phyloP scores from a whole-genome alignment of 2,888 invertebrate genomes.

The Drosophila robusta region DNA sequence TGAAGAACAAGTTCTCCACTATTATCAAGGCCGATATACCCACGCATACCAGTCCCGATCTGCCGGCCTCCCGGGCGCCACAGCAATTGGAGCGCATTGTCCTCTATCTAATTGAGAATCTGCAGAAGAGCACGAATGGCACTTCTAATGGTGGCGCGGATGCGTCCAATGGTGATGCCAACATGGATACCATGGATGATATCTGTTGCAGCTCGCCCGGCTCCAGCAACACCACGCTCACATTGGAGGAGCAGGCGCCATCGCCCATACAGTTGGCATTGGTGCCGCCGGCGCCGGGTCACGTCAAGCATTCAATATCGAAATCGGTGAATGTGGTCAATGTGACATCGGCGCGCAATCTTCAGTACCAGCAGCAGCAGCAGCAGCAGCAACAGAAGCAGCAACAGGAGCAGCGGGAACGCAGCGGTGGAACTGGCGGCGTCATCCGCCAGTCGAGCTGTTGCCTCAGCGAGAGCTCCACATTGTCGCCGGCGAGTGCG shows the following conservation, averaged over 20 bases:
- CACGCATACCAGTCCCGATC: slow-evolving; percentile 80
- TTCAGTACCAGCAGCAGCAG: slow-evolving; percentile 69
- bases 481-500: slow-evolving; percentile 65
- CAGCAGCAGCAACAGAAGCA: slow-evolving; percentile 42
- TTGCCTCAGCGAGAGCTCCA: slow-evolving; percentile 63
- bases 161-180: slow-evolving; percentile 8
- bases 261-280: slow-evolving; percentile 80
- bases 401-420: slow-evolving; percentile 16
- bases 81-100: slow-evolving; percentile 90
- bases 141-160: slow-evolving; percentile 36
- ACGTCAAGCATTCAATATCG: slow-evolving; percentile 84
- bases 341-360: slow-evolving; percentile 80
- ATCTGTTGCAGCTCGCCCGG: slow-evolving; percentile 50
- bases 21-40: slow-evolving; percentile 87
- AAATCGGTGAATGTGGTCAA: slow-evolving; percentile 85
- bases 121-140: slow-evolving; percentile 78
- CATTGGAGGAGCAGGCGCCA: slow-evolving; percentile 55
- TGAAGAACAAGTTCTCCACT: slow-evolving; percentile 92
- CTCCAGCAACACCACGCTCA: slow-evolving; percentile 35
- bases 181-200: slow-evolving; percentile 45
- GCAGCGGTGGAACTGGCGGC: slow-evolving; percentile 5
- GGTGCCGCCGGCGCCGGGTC: slow-evolving; percentile 84
- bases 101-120: slow-evolving; percentile 88
- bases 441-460: slow-evolving; percentile 55
- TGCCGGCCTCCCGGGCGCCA: slow-evolving; percentile 89